phyloP scores from a whole-genome alignment of 1,140 invertebrate species.

The Orussus abietinus region DNA sequence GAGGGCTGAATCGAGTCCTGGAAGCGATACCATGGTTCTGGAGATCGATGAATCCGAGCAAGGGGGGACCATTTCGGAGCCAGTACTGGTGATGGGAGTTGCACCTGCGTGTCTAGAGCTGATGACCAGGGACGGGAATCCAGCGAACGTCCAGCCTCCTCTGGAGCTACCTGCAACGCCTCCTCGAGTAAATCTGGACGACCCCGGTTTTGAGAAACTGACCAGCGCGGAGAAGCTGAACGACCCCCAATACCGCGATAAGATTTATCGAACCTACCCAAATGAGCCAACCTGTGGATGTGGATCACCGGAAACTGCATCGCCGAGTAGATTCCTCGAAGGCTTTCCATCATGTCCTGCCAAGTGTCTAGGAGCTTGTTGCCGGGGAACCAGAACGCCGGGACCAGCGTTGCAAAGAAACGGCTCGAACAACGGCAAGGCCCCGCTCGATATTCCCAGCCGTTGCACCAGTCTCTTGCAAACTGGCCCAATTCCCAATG shows the following conservation, averaged over 20 bases:
- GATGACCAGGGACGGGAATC: background rate
- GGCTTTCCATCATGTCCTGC: constrained; percentile 11
- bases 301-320: too few species aligned
- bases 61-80: too few species aligned
- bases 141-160: constrained; percentile 3
- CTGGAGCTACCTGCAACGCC: constrained; percentile 18
- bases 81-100: too few species aligned
- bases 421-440: constrained; percentile 19
- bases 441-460: constrained; percentile 8
- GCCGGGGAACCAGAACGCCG: constrained; percentile 17
- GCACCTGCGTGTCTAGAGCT: constrained; percentile 6
- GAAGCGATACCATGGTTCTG: too few species aligned
- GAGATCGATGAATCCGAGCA: too few species aligned
- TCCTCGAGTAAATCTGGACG: constrained; percentile 20
- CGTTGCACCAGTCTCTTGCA: constrained; percentile 16
- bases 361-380: constrained; percentile 27
- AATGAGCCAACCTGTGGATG: constrained; percentile 36
- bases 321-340: constrained; percentile 12
- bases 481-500: constrained; percentile 11
- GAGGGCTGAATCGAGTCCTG: too few species aligned
- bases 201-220: constrained; percentile 29
- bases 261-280: constrained; percentile 31
- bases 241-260: constrained; percentile 28
- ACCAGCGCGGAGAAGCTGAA: constrained; percentile 40
- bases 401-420: background rate